Base-by-base conservation (phyloP, 2,888 invertebrate species). In the Eucera pruinosa region DNA sequence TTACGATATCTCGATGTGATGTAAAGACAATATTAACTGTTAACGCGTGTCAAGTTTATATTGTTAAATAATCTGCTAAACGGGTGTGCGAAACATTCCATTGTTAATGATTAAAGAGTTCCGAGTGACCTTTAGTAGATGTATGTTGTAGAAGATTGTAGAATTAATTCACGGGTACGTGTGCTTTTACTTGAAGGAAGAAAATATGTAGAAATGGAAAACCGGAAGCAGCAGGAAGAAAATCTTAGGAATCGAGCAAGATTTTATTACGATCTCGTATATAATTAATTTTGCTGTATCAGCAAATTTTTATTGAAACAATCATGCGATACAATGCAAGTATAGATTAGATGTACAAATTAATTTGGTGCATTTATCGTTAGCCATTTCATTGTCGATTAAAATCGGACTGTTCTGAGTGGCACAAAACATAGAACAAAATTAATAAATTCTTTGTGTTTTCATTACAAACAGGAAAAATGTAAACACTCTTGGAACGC, bases 211-310 rank as follows among this genome's bases (percentile, higher is more conserved):
- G 9, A 2, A 13, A 25, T 11, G 15, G 9, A 15, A 52, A 25
- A 52, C 5, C 7, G 33, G 33, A 54, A 7, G 33, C 1, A 6
- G 13, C 1, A 30, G 2, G 7, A 7, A 20, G 15, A 45, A 13
- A 36, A 33, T 6, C 1, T 54, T 6, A 15, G 4, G 20, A 50
- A 27, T 15, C n/a, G 23, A 45, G 18, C 45, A 47, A 41, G 54
- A 41, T 73, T 73, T 20, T 23, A 18, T 55, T 55, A 18, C 52
- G 45, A 71, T 61, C 23, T 47, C n/a, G 18, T 39, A 33, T n/a
- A n/a, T 33, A n/a, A 60, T 33, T 72, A 55, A 73, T 36, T 72
- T 72, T 73, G 73, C 72, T 73, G 73, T 55, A 73, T 73, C 61
- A 73, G 73, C 73, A 73, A 73, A 18, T 15, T 58, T 58, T 47